Evolutionary conservation across 2,113 vertebrate species (phyloP), one percentile per base, ranked within the genome.

Genomic region (Eublepharis macularius): DNA sequence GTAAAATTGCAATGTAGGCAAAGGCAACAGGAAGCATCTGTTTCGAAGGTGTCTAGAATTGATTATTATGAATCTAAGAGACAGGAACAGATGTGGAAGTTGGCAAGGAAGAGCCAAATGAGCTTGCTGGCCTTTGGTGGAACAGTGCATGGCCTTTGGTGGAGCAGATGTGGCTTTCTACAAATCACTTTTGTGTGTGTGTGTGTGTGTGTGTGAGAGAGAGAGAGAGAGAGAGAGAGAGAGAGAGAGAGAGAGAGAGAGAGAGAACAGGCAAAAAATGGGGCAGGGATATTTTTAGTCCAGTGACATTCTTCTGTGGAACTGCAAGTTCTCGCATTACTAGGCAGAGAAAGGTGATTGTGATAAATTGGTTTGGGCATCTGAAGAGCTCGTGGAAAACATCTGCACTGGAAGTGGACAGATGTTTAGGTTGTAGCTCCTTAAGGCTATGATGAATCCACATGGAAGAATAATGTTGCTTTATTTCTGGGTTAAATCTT

Each of bases 111-210:
- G 45, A 0, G 0, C 14, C 41, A 12, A 68, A 36, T 69, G 34
- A 32, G n/a, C 0, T 0, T 65, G 45, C 21, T 0, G 0, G 63
- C n/a, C 29, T 78, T 45, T 0, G 32, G 7, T 47, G 43, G 39
- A 66, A 41, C 29, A 24, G 45, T 66, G 39, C 0, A 0, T 5
- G 16, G n/a, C n/a, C n/a, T n/a, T 17, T 0, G n/a, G n/a, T n/a
- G n/a, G n/a, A 0, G n/a, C 0, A 0, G 66, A 54, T 17, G 75
- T 51, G 0, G 0, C 26, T 2, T 41, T 1, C 0, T 26, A 41
- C 0, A 1, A 34, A 77, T 63, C 26, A 36, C 26, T 13, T 0
- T 21, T 13, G 1, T 45, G 6, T 73, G 21, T 13, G 4, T 32
- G 2, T 43, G 75, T 66, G 1, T n/a, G n/a, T n/a, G n/a, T n/a